Evolutionary conservation across 1,140 invertebrate genomes (phyloP).

Genomic region (Diabrotica virgifera): DNA sequence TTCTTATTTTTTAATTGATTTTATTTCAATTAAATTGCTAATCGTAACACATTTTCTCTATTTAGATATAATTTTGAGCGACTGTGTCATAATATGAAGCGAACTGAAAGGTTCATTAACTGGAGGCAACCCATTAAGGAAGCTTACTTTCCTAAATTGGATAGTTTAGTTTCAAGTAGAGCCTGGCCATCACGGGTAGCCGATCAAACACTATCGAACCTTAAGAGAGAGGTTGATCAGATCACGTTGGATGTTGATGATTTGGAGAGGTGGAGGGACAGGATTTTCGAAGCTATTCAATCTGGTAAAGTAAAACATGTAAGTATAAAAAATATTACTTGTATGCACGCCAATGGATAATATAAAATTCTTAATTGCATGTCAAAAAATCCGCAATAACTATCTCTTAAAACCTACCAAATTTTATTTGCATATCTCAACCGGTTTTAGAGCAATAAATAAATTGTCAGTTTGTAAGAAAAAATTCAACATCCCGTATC

Average conservation of each 20-base stretch:
- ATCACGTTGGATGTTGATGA: slow-evolving; percentile 65
- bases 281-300: slow-evolving; percentile 72
- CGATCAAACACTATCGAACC: slow-evolving; percentile 58
- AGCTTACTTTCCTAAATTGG: slow-evolving; percentile 71
- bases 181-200: slow-evolving; percentile 62
- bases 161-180: slow-evolving; percentile 60
- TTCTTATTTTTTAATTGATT: too few relatives aligned
- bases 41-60: not conserved
- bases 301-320: slow-evolving; percentile 56
- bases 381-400: too few relatives aligned
- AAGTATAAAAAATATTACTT: not conserved
- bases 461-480: too few relatives aligned
- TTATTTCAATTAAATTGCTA: too few relatives aligned
- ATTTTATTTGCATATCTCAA: too few relatives aligned
- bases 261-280: slow-evolving; percentile 70
- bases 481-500: too few relatives aligned
- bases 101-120: slow-evolving; percentile 58
- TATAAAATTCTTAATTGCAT: too few relatives aligned
- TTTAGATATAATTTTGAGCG: slow-evolving; percentile 45
- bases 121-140: slow-evolving; percentile 63
- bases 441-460: too few relatives aligned
- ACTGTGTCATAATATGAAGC: slow-evolving; percentile 58
- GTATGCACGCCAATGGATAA: too few relatives aligned
- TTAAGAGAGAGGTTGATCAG: slow-evolving; percentile 65
- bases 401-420: too few relatives aligned